Evolutionary conservation across 2,888 invertebrate genomes (phyloP).

Genomic region (Erannis defoliaria): DNA sequence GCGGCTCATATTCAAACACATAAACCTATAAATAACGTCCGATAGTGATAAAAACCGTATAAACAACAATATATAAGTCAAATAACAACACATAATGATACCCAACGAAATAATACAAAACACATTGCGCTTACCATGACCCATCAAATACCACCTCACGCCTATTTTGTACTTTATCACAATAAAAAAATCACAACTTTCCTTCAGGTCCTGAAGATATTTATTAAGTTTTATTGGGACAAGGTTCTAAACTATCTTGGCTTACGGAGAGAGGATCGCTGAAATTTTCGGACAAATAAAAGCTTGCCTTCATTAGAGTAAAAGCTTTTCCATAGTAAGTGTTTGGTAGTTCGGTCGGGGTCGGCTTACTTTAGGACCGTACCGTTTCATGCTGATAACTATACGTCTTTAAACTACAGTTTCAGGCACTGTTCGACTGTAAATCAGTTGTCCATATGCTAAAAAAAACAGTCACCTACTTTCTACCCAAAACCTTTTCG

Average conservation of each 20-base stretch:
- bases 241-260: conserved; percentile 11
- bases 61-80: conserved; percentile 16
- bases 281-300: conserved; percentile 37
- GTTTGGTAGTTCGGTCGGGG: conserved; percentile 22
- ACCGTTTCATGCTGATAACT: not conserved
- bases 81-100: conserved; percentile 5
- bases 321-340: conserved; percentile 38
- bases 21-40: conserved; percentile 2
- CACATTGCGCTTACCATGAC: conserved; percentile 15
- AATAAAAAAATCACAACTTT: not conserved
- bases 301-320: conserved; percentile 41
- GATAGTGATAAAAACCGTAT: conserved; percentile 9
- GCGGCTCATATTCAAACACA: not conserved
- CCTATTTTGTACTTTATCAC: conserved; percentile 1
- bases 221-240: not conserved
- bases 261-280: conserved; percentile 13
- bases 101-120: conserved; percentile 10
- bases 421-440: too few species aligned
- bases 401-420: not conserved
- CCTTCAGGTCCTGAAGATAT: not conserved
- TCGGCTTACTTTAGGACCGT: conserved; percentile 10
- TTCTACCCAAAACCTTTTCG: too few species aligned
- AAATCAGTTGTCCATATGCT: not conserved
- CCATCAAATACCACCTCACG: not conserved
- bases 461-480: not conserved